Evolutionary conservation across 2,888 invertebrate genomes (phyloP).

Genomic region (Lydus trimaculatus): DNA sequence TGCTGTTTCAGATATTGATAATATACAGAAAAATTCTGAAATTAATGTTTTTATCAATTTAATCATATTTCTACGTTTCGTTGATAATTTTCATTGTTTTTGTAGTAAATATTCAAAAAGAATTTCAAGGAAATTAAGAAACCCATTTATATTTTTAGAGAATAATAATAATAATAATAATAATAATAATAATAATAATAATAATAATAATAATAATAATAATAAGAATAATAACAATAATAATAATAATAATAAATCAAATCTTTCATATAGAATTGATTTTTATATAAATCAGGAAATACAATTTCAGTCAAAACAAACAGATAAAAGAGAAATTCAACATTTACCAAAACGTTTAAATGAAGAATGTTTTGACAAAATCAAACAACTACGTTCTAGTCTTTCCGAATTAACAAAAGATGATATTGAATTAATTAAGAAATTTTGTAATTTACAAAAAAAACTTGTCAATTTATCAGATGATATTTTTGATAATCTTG

Average conservation of each 20-base stretch:
- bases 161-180: background rate
- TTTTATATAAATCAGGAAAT: slow-evolving; percentile 17
- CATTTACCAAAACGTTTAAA: slow-evolving; percentile 14
- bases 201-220: background rate
- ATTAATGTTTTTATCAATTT: slow-evolving; percentile 21
- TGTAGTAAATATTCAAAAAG: background rate
- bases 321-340: background rate
- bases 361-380: slow-evolving; percentile 19
- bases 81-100: slow-evolving; percentile 9
- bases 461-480: background rate
- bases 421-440: background rate
- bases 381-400: slow-evolving; percentile 11
- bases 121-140: background rate
- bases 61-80: slow-evolving; percentile 16
- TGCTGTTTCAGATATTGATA: slow-evolving; percentile 23
- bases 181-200: background rate
- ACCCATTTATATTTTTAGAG: slow-evolving; percentile 12
- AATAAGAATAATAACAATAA: too few species aligned
- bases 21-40: slow-evolving; percentile 21
- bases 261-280: background rate
- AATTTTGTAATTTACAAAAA: slow-evolving; percentile 7
- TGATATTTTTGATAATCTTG: background rate
- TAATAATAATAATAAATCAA: background rate
- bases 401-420: background rate
- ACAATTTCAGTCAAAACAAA: slow-evolving; percentile 14